Evolutionary conservation across 2,113 vertebrate genomes (phyloP).

Genomic region (Columba janthina): DNA sequence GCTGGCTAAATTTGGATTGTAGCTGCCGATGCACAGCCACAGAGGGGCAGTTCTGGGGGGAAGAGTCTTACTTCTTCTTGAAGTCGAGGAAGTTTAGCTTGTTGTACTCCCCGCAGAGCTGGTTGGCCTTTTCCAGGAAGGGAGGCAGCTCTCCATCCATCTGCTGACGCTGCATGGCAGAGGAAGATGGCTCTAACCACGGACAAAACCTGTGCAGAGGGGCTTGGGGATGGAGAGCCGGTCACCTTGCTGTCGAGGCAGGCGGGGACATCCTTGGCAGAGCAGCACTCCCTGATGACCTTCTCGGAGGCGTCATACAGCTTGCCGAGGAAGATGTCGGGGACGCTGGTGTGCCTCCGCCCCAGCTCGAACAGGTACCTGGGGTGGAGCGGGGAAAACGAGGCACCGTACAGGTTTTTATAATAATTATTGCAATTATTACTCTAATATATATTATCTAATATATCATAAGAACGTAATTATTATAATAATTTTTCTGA

Average conservation of each 20-base stretch:
- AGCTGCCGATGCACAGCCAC: no score
- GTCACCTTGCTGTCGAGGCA: slow-evolving; percentile 69
- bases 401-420: accelerated
- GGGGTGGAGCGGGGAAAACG: accelerated
- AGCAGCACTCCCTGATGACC: slow-evolving; percentile 53
- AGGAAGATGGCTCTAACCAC: not conserved
- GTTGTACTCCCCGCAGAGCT: slow-evolving; percentile 69
- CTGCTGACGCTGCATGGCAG: slow-evolving; percentile 31
- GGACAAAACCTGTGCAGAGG: not conserved
- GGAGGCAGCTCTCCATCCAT: not conserved
- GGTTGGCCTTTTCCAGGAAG: slow-evolving; percentile 48
- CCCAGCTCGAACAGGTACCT: slow-evolving; percentile 71
- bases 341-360: slow-evolving; percentile 45
- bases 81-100: slow-evolving; percentile 66
- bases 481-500: no score
- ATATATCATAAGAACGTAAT: no score
- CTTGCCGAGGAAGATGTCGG: slow-evolving; percentile 64
- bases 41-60: no score
- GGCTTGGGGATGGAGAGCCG: accelerated
- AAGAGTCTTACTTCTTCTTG: slow-evolving; percentile 69
- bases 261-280: not conserved
- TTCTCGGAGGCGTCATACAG: not conserved
- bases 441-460: no score
- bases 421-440: no score
- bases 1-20: no score